Conservation (phyloP, 2,888 invertebrate genomes). For the Leptura quadrifasciata region DNA sequence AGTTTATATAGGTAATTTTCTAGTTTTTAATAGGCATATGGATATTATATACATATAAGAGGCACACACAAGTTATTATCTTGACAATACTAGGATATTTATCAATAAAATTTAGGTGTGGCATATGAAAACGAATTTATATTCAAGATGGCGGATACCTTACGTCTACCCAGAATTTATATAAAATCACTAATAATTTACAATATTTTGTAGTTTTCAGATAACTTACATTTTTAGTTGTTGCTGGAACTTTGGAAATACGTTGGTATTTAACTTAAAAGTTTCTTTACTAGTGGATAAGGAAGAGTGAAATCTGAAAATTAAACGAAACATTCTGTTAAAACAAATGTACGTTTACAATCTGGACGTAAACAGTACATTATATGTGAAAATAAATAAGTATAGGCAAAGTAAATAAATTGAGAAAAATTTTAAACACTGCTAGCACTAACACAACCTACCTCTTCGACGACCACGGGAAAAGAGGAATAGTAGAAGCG, state of each 20-base stretch:
- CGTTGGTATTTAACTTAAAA: slow-evolving; percentile 31
- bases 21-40: background rate
- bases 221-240: slow-evolving; percentile 40
- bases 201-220: background rate
- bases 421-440: background rate
- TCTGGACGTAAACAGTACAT: background rate
- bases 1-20: too few relatives aligned
- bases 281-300: slow-evolving; percentile 40
- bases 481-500: slow-evolving; percentile 21
- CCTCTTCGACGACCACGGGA: slow-evolving; percentile 39
- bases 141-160: background rate
- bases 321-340: slow-evolving; percentile 37
- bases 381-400: background rate
- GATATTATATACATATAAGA: background rate
- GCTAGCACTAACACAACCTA: slow-evolving; percentile 19
- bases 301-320: slow-evolving; percentile 43
- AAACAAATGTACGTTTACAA: slow-evolving; percentile 17
- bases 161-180: background rate
- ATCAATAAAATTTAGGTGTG: slow-evolving; percentile 19
- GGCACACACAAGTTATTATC: background rate
- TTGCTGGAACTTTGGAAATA: slow-evolving; percentile 35
- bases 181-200: background rate
- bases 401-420: background rate
- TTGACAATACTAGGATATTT: background rate
- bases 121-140: background rate